These are phyloP conservation scores for Drosophila pachea DNA, from an alignment of 1,140 invertebrate species.

Conservation along the genomic window DNA sequence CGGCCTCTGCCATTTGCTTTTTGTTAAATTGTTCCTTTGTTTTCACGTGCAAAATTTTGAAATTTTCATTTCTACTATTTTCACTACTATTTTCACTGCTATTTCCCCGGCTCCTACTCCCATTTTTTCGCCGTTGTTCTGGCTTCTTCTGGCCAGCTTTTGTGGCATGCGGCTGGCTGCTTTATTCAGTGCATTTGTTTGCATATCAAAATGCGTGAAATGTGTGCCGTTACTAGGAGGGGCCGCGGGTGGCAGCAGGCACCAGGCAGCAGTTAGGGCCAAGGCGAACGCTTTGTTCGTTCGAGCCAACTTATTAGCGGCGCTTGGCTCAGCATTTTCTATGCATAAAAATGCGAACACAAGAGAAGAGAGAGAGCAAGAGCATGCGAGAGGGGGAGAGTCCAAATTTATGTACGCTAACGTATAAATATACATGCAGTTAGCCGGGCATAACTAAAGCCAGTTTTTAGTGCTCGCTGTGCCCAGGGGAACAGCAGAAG, in stretches of 20 bases:
- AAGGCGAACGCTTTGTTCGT: conserved; percentile 49
- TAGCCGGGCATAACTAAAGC: conserved; percentile 50
- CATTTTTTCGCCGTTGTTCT: conserved; percentile 9
- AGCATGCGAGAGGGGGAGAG: conserved; percentile 9
- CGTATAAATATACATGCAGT: conserved; percentile 66
- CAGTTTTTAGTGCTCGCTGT: conserved; percentile 55
- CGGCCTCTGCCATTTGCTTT: conserved; percentile 52
- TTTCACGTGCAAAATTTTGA: conserved; percentile 66
- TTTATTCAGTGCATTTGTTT: conserved; percentile 74
- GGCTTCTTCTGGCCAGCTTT: conserved; percentile 52
- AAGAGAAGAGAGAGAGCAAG: background rate
- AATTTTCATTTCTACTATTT: conserved; percentile 47
- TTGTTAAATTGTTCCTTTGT: conserved; percentile 72
- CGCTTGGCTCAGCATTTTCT: conserved; percentile 64
- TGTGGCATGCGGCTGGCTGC: conserved; percentile 51
- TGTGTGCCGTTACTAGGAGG: conserved; percentile 33
- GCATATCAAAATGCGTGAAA: conserved; percentile 75
- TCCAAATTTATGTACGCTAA: conserved; percentile 61
- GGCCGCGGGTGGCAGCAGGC: background rate
- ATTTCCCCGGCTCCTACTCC: background rate
- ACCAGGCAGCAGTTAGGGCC: background rate
- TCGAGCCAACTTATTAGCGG: conserved; percentile 67
- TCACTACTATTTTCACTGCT: background rate
- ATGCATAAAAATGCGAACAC: conserved; percentile 74
- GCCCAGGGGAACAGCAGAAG: background rate